Percentiles rank a stretch among this genome's conserved stretches.
Evolutionary conservation across 1,140 invertebrate genomes (phyloP).

Genomic region (Psilanteris sp.): DNA sequence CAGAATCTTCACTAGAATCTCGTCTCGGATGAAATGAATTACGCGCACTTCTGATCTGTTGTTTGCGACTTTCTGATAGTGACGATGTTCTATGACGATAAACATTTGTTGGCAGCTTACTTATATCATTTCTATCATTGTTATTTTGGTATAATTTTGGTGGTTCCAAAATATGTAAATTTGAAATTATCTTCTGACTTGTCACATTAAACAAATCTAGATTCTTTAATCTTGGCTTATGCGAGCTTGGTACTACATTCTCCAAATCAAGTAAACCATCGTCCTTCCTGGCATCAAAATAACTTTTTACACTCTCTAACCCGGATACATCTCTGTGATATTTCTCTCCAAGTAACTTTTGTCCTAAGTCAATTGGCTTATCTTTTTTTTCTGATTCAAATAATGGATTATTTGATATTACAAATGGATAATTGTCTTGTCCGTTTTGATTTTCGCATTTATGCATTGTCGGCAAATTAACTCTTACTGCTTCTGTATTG

Average conservation of each 20-base stretch:
- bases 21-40: slow-evolving; percentile 75
- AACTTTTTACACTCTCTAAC: slow-evolving; percentile 76
- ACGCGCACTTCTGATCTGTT: slow-evolving; percentile 68
- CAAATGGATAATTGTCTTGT: slow-evolving; percentile 72
- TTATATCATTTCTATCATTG: slow-evolving; percentile 45
- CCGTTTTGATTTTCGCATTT: slow-evolving; percentile 73
- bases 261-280: slow-evolving; percentile 69
- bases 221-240: slow-evolving; percentile 63
- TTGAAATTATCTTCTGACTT: slow-evolving; percentile 68
- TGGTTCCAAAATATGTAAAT: slow-evolving; percentile 73
- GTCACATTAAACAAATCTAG: slow-evolving; percentile 64
- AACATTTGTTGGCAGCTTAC: slow-evolving; percentile 44
- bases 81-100: slow-evolving; percentile 76
- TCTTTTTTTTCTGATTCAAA: slow-evolving; percentile 71
- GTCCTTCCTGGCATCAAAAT: slow-evolving; percentile 73
- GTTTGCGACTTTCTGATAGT: slow-evolving; percentile 72
- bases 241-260: slow-evolving; percentile 71
- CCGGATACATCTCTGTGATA: slow-evolving; percentile 74
- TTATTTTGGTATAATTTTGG: slow-evolving; percentile 76
- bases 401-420: slow-evolving; percentile 76
- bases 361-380: slow-evolving; percentile 65
- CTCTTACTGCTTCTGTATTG: slow-evolving; percentile 69
- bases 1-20: slow-evolving; percentile 77
- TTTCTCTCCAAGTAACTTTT: slow-evolving; percentile 73
- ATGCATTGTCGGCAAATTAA: slow-evolving; percentile 73